These are phyloP conservation scores for Carabus problematicus DNA, from an alignment of 2,888 invertebrate species.

Conservation along the genomic window DNA sequence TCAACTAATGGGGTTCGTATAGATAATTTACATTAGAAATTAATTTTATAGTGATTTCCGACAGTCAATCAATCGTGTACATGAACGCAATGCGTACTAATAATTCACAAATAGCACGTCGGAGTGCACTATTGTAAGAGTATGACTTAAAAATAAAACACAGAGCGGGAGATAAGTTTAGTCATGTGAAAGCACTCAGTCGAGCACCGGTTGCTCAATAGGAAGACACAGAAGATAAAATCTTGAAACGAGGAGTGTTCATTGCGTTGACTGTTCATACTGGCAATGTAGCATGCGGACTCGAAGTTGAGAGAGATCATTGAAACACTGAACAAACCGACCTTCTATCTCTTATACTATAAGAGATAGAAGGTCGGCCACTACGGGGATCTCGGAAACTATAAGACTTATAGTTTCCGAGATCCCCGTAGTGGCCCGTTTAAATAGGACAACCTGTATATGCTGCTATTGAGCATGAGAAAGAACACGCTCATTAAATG, in stretches of 20 bases:
- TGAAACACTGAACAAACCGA: background rate
- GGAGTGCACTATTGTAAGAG: background rate
- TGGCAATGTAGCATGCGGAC: background rate
- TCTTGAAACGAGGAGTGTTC: background rate
- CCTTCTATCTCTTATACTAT: background rate
- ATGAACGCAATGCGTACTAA: background rate
- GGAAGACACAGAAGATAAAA: background rate
- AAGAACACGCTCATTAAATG: too few relatives aligned
- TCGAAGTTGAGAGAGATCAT: background rate
- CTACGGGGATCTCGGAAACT: too few relatives aligned
- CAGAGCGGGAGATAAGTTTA: background rate
- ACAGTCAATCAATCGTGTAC: background rate
- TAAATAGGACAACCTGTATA: too few relatives aligned
- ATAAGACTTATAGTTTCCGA: too few relatives aligned
- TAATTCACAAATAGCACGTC: background rate
- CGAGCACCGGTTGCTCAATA: background rate
- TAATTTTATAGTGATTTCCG: background rate
- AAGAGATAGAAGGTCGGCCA: too few relatives aligned
- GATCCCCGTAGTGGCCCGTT: too few relatives aligned
- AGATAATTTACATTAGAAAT: background rate
- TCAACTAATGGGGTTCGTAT: background rate
- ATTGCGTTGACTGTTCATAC: too few relatives aligned
- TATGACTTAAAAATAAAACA: background rate
- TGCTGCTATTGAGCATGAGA: too few relatives aligned
- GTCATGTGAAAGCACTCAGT: background rate